Base-by-base conservation (phyloP, 2,113 vertebrate genomes). In the Cebidichthys violaceus region DNA sequence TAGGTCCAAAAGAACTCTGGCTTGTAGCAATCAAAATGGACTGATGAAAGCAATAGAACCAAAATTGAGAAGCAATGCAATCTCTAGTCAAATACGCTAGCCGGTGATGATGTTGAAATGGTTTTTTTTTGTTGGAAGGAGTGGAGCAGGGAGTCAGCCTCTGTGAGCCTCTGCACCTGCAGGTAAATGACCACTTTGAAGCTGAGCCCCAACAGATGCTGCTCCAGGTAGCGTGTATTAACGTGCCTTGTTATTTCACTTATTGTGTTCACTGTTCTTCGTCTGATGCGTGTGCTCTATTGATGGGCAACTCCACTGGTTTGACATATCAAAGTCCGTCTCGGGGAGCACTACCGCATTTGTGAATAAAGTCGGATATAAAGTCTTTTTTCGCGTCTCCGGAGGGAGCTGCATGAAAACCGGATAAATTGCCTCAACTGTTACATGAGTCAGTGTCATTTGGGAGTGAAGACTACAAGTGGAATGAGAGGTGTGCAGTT, bases 21-120 rank as follows among this genome's bases (percentile, higher is more conserved):
- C 79, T 81, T 70, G 81, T 67, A 75, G 86, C 85, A 90, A 90
- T 91, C 83, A 86, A 57, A 57, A 78, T 15, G 45, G 43, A 54
- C 73, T 57, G 79, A 84, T 84, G 45, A 84, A 82, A 79, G 61
- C 70, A 83, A 54, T 29, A 62, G 11, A 75, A 66, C 43, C 13
- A 71, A 78, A 75, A 86, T 4, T 50, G 77, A 82, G 65, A 11
- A 45, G 77, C 75, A 81, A 61, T 68, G 72, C 45, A 83, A 77
- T 81, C 57, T 78, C 77, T 57, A 75, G 79, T 82, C 54, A 70
- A 86, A 84, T 79, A 69, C 29, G 60, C 66, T 47, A 1, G 35
- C 71, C 52, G 66, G 41, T 20, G 59, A 83, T 72, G 81, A 77
- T 75, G 75, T n/a, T 70, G 55, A 60, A 85, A 79, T 80, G 50